Base-by-base conservation (phyloP, 2,888 invertebrate species). In the Beris chalybata region DNA sequence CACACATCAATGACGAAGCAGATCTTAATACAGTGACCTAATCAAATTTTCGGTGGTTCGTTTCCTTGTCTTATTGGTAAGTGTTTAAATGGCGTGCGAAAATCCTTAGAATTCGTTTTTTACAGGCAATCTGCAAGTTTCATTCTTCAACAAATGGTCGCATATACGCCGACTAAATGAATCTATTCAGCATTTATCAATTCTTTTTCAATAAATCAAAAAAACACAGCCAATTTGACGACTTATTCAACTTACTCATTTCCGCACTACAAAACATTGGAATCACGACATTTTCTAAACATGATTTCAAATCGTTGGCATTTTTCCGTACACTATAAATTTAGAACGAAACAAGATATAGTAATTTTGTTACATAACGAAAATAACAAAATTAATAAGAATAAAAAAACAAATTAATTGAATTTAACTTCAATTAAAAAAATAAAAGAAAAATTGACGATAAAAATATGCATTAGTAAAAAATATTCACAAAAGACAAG, bases 191-290 rank as follows among this genome's bases (percentile, higher is more conserved):
- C 44, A 44, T 12, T n/a, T n/a, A 44, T 44, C 48, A 15, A 13
- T 29, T 30, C n/a, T 30, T 50, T 52, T 52, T 43, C 61, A 61
- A 61, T 61, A 61, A 61, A 50, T 52, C 50, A 38, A 38, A 38
- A 38, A 38, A 38, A 7, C 38, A 7, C 7, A 38, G 3, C 5
- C 38, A 7, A 38, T 38, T 38, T 38, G 9, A 32, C 4, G 4
- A 7, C 6, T 58, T 72, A 13, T 61, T 12, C 82, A 81, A 81
- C 83, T 84, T 85, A 81, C 89, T 89, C 78, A 91, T 86, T 80
- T 90, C 89, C 73, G 97, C 91, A 81, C 93, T 93, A 83, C 97
- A 97, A 85, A 97, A 99, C 91, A 98, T 95, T 74, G 97, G 96
- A 76, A 97, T 93, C 74, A 98, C 96, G 76, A 97, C 95, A 78